A percentile compares a stretch with the other conserved stretches of the same genome.
These are phyloP conservation scores for Rhyacophila evoluta DNA, from an alignment of 2,888 invertebrate species.

Conservation along the genomic window DNA sequence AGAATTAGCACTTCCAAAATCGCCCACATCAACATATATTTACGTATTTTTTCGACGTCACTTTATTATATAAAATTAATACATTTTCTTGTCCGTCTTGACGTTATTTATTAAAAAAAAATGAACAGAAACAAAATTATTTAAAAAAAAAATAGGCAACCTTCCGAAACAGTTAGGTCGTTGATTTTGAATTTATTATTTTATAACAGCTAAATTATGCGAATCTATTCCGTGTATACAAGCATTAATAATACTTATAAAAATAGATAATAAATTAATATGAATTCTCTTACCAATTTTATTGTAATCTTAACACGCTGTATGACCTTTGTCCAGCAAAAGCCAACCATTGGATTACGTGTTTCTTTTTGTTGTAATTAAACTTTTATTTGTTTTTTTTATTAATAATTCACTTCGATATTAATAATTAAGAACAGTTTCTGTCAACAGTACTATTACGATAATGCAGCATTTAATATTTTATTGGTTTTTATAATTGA, in stretches of 20 bases:
- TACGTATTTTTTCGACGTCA: background rate
- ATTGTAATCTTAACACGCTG: conserved; percentile 1
- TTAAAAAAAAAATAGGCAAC: background rate
- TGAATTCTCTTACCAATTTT: conserved; percentile 1
- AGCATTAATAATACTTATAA: conserved; percentile 6
- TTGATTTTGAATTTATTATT: conserved; percentile 18
- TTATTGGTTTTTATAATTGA: too few species aligned
- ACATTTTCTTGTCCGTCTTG: background rate
- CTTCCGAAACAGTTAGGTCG: conserved; percentile 19
- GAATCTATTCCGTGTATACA: conserved; percentile 1
- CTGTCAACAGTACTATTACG: too few species aligned
- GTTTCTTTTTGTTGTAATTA: too few species aligned
- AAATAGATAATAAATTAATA: conserved; percentile 4
- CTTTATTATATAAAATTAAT: background rate
- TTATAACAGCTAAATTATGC: conserved; percentile 24
- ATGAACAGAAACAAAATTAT: background rate
- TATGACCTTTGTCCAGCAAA: background rate
- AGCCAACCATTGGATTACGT: background rate
- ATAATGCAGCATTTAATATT: too few species aligned
- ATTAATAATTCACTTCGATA: too few species aligned
- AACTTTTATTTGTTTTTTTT: too few species aligned
- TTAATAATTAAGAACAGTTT: too few species aligned
- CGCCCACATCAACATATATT: background rate
- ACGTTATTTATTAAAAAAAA: background rate
- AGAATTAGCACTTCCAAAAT: background rate